Base-by-base conservation (phyloP, 2,797 vertebrate species). In the Antennarius maculatus region DNA sequence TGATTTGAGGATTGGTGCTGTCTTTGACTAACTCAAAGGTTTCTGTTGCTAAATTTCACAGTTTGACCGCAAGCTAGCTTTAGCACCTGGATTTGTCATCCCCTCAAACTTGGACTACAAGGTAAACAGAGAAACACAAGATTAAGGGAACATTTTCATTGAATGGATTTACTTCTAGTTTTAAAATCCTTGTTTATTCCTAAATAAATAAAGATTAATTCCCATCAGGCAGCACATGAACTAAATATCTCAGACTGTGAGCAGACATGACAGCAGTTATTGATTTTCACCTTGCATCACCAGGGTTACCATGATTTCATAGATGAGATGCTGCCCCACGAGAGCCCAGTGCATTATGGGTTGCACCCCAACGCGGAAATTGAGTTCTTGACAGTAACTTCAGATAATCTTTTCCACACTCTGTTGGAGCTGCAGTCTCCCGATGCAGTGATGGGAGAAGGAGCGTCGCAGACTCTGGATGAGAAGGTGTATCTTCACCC, bases 371-470 rank as follows among this genome's bases (percentile, higher is more conserved):
- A 95, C 0, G 89, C 89, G 37, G 94, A 96, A 82, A 94, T 87
- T 50, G 93, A 94, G 86, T 94, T 95, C 86, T 77, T 94, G 69
- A 92, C 92, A 5, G 91, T 91, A 84, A 94, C 93, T 17, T 93
- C 93, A 29, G 93, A 93, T 85, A 92, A 88, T 73, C 86, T 92
- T 65, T 94, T 95, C 85, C 92, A 86, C 86, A 93, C 91, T 37
- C 89, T 96, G 77, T 91, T 94, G 86, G 94, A 95, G 91, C 89
- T 95, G 80, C 94, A 93, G 92, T 94, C 93, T 88, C 91, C 90
- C 56, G 88, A 84, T 41, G 89, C 92, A 12, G 84, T 91, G 74
- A 91, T 86, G 88, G 91, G 86, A 43, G 92, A 95, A 82, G 92
- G 93, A 63, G 77, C 76, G 28, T 92, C 93, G 0, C 93, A 93